Evolutionary conservation across 2,113 vertebrate species (phyloP), one percentile per base, ranked within the genome.

Genomic region (Recurvirostra avosetta): DNA sequence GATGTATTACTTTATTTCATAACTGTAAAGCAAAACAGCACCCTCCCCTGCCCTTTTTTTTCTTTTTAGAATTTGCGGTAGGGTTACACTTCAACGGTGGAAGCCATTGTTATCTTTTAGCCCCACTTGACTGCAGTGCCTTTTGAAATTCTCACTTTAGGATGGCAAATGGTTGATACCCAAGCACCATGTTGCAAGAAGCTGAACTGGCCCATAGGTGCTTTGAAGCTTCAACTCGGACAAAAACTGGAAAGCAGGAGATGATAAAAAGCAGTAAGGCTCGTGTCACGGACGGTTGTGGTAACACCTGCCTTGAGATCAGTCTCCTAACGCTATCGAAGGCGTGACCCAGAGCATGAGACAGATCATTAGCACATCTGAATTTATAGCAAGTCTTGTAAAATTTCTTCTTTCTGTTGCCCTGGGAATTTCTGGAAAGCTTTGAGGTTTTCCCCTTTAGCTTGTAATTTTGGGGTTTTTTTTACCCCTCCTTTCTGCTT

Each of bases 301-400:
- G 0, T 29, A 9, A 26, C 13, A 11, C 16, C 25, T 25, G 6
- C 8, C 29, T 41, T 20, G 38, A 38, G 38, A 26, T 61, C 29
- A 26, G 16, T 2, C 15, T 47, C 20, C 5, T 53, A 2, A 8
- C 8, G n/a, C 71, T 43, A 2, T 23, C 34, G 25, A 22, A 17
- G 22, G 19, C 0, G 0, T 53, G 34, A 55, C 23, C 38, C 30
- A 11, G 36, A 62, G 27, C 5, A 3, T 6, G 49, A 53, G n/a
- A 8, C 4, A 8, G 8, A 15, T 23, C 47, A 29, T 25, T 15
- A 22, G 30, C n/a, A 9, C 7, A 11, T 13, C 15, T 43, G 15
- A 36, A 3, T 45, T 88, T 50, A 15, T 12, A 34, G 4, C 21
- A 50, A 13, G 5, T 15, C 45, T 34, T 56, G 11, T 47, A 34